Evolutionary conservation across 35 echinoderm and acorn worm species (phyloP).

Genomic region (Ophioderma brevispina): DNA sequence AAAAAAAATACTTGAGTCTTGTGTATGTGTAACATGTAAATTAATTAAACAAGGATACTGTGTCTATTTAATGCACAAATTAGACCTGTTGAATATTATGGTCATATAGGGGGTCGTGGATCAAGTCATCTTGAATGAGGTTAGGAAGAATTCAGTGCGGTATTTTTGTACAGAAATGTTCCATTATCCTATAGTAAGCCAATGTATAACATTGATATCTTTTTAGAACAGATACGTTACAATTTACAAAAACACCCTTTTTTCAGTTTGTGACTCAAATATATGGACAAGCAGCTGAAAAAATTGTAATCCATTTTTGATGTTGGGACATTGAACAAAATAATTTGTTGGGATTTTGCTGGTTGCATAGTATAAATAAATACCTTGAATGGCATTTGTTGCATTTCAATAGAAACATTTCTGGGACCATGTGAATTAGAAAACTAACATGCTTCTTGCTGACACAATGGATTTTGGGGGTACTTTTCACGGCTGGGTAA

Average conservation of each 20-base stretch:
- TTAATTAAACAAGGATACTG: neutral
- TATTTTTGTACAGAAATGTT: constrained; percentile 11
- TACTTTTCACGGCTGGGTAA: no score
- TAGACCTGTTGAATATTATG: neutral
- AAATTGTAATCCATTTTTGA: neutral
- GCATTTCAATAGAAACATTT: no score
- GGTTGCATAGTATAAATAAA: no score
- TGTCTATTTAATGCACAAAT: neutral
- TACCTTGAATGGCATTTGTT: no score
- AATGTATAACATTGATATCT: constrained; percentile 10
- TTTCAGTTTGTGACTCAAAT: neutral
- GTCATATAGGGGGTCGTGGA: neutral
- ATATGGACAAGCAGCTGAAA: neutral
- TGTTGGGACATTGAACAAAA: no score
- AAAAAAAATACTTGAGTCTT: neutral
- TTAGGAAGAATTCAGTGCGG: neutral
- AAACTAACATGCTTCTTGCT: no score
- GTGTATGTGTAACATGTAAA: neutral
- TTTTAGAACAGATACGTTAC: neutral
- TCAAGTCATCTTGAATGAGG: neutral
- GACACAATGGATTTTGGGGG: no score
- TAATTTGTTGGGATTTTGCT: no score
- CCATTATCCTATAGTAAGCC: neutral
- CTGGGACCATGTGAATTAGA: no score
- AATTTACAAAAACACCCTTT: neutral